These are phyloP conservation scores for Oscheius sp. DNA, from an alignment of 1,140 invertebrate genomes.

Conservation along the genomic window DNA sequence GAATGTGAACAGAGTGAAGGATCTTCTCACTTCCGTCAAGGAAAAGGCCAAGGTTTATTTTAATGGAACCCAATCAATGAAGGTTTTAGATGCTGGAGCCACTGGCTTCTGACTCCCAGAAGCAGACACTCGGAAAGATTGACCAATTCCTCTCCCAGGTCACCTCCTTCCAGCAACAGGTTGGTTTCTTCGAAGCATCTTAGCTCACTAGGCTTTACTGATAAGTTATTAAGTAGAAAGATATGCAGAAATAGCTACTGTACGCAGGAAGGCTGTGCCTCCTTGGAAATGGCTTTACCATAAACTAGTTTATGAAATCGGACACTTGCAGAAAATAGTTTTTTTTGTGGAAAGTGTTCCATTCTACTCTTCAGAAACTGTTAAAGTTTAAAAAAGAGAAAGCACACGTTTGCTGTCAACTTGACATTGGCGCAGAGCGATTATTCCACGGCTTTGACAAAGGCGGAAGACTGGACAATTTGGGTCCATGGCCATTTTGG, in stretches of 20 bases:
- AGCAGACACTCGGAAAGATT: constrained; percentile 38
- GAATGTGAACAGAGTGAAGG: constrained; percentile 39
- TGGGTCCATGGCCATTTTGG: too few species aligned
- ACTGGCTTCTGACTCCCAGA: constrained; percentile 41
- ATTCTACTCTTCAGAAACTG: too few species aligned
- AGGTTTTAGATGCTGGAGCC: constrained; percentile 17
- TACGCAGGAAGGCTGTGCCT: background rate
- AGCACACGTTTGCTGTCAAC: too few species aligned
- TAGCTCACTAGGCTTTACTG: too few species aligned
- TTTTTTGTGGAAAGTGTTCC: too few species aligned
- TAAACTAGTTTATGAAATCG: too few species aligned
- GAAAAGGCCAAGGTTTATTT: constrained; percentile 27
- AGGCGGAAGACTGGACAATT: too few species aligned
- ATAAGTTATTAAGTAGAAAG: background rate
- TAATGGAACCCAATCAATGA: too few species aligned
- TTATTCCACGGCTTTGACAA: too few species aligned
- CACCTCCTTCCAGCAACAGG: constrained; percentile 31
- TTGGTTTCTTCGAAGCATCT: too few species aligned
- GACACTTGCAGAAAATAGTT: background rate
- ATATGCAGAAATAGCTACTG: background rate
- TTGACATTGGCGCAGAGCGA: too few species aligned
- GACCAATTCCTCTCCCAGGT: constrained; percentile 34
- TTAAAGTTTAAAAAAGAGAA: too few species aligned
- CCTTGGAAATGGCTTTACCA: background rate
- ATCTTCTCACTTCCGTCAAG: constrained; percentile 37